Evolutionary conservation across 2,113 vertebrate genomes (phyloP).

Genomic region (Atlantisia rogersi): DNA sequence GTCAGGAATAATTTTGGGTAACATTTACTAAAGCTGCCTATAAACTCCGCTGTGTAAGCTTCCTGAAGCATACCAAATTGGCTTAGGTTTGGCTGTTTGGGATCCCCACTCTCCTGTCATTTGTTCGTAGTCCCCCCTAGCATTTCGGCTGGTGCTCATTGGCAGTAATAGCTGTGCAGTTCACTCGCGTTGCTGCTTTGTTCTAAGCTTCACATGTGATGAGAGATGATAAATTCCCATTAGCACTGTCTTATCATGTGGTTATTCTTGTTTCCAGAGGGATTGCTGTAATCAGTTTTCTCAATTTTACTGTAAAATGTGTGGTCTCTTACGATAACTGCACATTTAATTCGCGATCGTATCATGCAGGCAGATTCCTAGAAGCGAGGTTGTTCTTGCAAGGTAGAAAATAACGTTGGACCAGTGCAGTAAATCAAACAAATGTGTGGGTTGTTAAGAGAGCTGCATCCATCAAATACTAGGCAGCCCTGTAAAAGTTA

Average conservation of each 20-base stretch:
- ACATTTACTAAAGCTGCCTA: background rate
- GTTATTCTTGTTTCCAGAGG: slow-evolving; percentile 58
- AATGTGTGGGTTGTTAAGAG: slow-evolving; percentile 37
- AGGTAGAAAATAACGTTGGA: slow-evolving; percentile 33
- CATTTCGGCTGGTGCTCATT: background rate
- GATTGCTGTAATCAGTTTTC: slow-evolving; percentile 77
- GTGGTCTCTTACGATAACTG: slow-evolving; percentile 60
- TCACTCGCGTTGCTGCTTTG: background rate
- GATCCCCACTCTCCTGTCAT: background rate
- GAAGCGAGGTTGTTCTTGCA: slow-evolving; percentile 26
- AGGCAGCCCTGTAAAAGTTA: slow-evolving; percentile 50
- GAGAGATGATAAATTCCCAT: slow-evolving; percentile 64
- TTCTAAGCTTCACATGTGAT: slow-evolving; percentile 51
- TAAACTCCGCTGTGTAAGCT: background rate
- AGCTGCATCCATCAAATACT: slow-evolving; percentile 35
- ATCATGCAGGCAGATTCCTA: slow-evolving; percentile 39
- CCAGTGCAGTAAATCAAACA: slow-evolving; percentile 46
- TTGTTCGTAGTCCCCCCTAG: background rate
- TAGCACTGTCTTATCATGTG: slow-evolving; percentile 62
- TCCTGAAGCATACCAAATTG: background rate
- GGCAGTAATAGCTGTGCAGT: slow-evolving; percentile 35
- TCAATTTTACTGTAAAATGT: slow-evolving; percentile 75
- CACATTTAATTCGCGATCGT: slow-evolving; percentile 44
- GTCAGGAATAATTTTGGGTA: background rate
- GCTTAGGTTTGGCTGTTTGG: background rate